phyloP scores from a whole-genome alignment of 2,888 invertebrate genomes.

The Meta bourneti region DNA sequence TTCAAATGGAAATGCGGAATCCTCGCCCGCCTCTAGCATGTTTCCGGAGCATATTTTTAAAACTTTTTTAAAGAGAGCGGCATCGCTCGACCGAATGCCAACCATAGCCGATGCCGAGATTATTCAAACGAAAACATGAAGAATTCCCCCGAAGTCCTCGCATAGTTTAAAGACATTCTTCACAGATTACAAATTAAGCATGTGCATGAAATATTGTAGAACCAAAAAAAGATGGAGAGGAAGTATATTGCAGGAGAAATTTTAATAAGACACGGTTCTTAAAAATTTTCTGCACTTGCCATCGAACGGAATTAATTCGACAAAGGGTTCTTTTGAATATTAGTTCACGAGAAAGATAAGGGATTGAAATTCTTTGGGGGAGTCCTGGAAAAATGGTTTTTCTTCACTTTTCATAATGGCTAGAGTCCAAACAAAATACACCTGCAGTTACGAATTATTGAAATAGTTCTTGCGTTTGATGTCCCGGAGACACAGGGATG shows the following conservation, averaged over 20 bases:
- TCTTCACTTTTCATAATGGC: neutral
- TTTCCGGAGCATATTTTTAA: neutral
- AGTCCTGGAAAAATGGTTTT: neutral
- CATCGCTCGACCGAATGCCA: neutral
- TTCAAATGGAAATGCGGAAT: neutral
- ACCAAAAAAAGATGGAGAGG: neutral
- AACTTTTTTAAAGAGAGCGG: neutral
- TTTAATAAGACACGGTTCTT: conserved; percentile 40
- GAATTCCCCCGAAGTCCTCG: neutral
- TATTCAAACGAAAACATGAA: neutral
- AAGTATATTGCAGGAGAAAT: neutral
- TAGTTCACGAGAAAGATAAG: neutral
- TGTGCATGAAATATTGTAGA: conserved; percentile 49
- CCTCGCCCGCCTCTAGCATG: neutral
- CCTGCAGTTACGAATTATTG: neutral
- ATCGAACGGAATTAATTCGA: conserved; percentile 17
- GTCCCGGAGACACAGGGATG: neutral
- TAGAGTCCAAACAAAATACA: neutral
- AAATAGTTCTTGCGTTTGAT: neutral
- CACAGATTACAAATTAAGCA: conserved; percentile 38
- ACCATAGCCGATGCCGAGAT: neutral
- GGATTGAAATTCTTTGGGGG: conserved; percentile 33
- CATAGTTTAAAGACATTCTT: conserved; percentile 57
- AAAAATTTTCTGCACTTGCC: conserved; percentile 8
- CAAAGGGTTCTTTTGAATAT: conserved; percentile 41